Base-by-base conservation (phyloP, 1,140 invertebrate species). In the Cecropterus lyciades region DNA sequence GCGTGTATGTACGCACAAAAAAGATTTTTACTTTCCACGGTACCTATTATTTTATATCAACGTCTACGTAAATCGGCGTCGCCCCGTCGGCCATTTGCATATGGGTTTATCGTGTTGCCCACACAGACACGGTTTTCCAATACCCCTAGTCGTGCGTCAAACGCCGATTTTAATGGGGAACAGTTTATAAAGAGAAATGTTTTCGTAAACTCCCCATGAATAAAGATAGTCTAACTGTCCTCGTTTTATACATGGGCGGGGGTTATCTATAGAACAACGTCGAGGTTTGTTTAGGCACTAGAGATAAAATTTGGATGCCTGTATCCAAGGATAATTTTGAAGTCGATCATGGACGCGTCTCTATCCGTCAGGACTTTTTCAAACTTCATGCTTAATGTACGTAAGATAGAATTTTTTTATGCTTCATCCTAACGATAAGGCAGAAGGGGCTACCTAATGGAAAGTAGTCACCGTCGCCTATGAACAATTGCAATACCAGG, bases 31-130 rank as follows among this genome's bases (percentile, higher is more conserved):
- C 10, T 43, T 43, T 4, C 13, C 13, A 14, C 3, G n/a, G 9
- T 13, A n/a, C 37, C 10, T 11, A 40, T 40, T 43, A 13, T 14
- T 43, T 43, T 6, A 13, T 43, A 40, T n/a, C 13, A 43, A 37
- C 27, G 27, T 30, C 7, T 30, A 43, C 40, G 13, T 11, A 43
- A 43, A 43, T 13, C 40, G 11, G 37, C n/a, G 45, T 55, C 65
- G 55, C 56, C 15, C 33, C 46, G 64, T 24, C 51, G 60, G 49
- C 53, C 67, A 77, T 80, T 80, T 74, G 67, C 75, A 80, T 80
- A 80, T 76, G 65, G 68, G 53, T 75, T 75, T 80, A 73, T 68
- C 78, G 52, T 77, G 75, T 80, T 56, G 37, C 57, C 52, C 43
- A 27, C 45, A 52, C 42, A 65, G 60, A 80, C 78, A 80, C 57